Evolutionary conservation across 2,797 vertebrate genomes (phyloP).

Genomic region (Eremophila alpestris): DNA sequence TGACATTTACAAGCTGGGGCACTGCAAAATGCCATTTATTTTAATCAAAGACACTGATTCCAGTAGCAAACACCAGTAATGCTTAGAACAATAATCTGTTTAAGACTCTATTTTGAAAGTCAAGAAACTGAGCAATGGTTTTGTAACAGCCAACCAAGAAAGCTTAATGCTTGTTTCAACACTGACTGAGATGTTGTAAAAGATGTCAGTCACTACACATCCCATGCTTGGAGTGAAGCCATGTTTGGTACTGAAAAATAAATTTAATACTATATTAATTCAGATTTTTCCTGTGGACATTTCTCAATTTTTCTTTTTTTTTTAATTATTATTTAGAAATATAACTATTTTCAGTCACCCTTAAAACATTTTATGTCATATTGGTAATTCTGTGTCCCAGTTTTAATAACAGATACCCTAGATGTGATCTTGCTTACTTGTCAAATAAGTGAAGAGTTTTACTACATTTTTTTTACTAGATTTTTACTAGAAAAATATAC

Average conservation of each 20-base stretch:
- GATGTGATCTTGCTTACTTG: not conserved
- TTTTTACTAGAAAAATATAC: not conserved
- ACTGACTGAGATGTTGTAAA: not conserved
- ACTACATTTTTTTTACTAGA: not conserved
- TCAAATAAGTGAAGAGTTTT: not conserved
- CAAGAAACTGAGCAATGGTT: not conserved
- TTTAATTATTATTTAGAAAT: not conserved
- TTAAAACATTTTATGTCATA: not conserved
- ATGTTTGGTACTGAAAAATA: not conserved
- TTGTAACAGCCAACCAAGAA: not conserved
- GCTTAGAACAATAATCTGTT: not conserved
- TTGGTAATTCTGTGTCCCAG: not conserved
- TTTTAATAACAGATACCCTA: not conserved
- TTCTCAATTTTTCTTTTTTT: no score
- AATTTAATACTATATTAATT: not conserved
- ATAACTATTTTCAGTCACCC: not conserved
- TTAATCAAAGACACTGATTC: not conserved
- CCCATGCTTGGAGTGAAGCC: not conserved
- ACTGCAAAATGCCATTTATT: not conserved
- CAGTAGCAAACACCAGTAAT: not conserved
- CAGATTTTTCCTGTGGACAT: not conserved
- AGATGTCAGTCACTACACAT: not conserved
- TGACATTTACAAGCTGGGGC: not conserved
- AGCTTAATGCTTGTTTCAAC: not conserved
- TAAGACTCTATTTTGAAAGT: conserved; percentile 2